Base-by-base conservation (phyloP, 2,888 invertebrate species). In the Lasioglossum villosulum region DNA sequence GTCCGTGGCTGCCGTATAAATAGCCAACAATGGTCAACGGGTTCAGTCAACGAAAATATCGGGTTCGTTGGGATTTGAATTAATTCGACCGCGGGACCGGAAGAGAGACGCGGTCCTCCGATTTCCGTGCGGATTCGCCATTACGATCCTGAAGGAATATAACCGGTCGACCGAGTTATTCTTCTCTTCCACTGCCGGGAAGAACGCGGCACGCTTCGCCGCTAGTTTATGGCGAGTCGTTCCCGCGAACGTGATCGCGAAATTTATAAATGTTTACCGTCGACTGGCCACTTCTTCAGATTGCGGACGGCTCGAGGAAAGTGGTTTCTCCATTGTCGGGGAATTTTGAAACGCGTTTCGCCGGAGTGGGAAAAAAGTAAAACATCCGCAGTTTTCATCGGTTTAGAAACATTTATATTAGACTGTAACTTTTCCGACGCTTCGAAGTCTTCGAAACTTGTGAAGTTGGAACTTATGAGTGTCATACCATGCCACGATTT, bases 31-130 rank as follows among this genome's bases (percentile, higher is more conserved):
- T 76, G 68, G 63, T 68, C n/a, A 16, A 75, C 72, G 56, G 66
- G 66, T 34, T 72, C 72, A 52, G 71, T 52, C 76, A 73, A 76
- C 70, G 76, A 76, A 80, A 73, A 80, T 77, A 45, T 52, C 75
- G 39, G 37, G 71, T 14, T 42, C 56, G 71, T 52, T 52, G 19
- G 82, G 63, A 75, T 78, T 74, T 59, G 78, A 78, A 82, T 82
- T 74, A 78, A 78, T 78, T 34, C 34, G 75, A 37, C 37, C 77
- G 39, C 48, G 77, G 52, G 37, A 45, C 72, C 56, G 79, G 74
- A 80, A 79, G 56, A 68, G 19, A 10, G n/a, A 34, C 74, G 66
- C 74, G 27, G 48, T 37, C 73, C 48, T 39, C 66, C 66, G 34
- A 45, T 48, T 80, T 68, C 74, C 68, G 79, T n/a, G 66, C 66